Conservation (phyloP, 30 jellyfish, hydroid and myxozoan species). For the Turritopsis dohrnii region DNA sequence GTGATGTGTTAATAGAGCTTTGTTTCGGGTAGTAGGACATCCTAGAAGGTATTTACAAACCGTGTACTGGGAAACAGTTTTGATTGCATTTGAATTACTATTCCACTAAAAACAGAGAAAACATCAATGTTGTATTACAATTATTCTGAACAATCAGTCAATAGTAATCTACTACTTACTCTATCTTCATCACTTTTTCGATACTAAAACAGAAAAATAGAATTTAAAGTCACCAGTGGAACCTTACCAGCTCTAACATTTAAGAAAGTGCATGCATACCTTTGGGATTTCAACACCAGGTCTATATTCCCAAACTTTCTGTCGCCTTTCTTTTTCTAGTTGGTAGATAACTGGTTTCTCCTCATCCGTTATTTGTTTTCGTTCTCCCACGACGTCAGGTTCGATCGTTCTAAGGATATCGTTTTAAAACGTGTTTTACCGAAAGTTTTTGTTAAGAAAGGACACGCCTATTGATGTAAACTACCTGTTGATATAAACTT, state of each 20-base stretch:
- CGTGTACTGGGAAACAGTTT: constrained; percentile 5
- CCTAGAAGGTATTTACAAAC: constrained; percentile 3
- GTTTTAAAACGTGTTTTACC: background rate
- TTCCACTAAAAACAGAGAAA: background rate
- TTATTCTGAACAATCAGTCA: background rate
- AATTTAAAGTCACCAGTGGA: background rate
- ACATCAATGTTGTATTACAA: background rate
- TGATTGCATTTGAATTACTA: background rate
- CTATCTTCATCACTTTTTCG: constrained; percentile 13
- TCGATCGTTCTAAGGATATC: background rate
- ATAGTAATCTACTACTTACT: background rate
- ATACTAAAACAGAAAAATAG: background rate
- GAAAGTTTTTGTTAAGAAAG: too few relatives aligned
- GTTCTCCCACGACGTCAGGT: constrained; percentile 10
- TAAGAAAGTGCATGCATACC: background rate
- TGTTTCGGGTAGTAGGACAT: too few relatives aligned
- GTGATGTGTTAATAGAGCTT: too few relatives aligned
- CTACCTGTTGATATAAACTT: constrained; percentile 4
- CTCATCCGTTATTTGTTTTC: background rate
- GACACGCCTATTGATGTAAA: background rate
- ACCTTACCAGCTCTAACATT: too few relatives aligned
- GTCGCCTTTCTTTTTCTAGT: constrained; percentile 3
- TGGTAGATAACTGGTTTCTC: constrained; percentile 5
- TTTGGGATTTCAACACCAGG: constrained; percentile 16
- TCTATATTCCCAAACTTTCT: constrained; percentile 13